These are phyloP conservation scores for Etheostoma cragini DNA, from an alignment of 2,113 vertebrate species.

Conservation along the genomic window DNA sequence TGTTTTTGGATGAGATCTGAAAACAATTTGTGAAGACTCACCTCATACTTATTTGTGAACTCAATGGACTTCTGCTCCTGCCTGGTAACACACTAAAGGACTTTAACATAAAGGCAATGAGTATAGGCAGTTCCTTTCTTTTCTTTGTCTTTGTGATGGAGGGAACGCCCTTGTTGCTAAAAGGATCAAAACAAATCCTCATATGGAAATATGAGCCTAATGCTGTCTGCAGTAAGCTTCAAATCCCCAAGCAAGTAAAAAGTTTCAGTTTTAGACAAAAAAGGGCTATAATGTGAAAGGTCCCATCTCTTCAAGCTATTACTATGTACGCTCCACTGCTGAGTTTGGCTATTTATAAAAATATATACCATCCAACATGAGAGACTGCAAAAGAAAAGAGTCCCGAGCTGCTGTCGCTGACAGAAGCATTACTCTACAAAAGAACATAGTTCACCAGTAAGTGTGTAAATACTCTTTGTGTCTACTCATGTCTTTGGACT, in stretches of 20 bases:
- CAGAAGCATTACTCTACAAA: background rate
- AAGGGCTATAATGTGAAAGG: background rate
- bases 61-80: background rate
- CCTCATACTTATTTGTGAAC: background rate
- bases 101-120: background rate
- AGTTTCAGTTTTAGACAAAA: background rate
- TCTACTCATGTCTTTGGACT: conserved; percentile 3
- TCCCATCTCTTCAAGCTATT: background rate
- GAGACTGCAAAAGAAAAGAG: background rate
- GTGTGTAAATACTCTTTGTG: background rate
- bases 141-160: background rate
- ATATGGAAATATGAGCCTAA: background rate
- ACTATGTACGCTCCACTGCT: background rate
- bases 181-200: background rate
- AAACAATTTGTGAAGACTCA: background rate
- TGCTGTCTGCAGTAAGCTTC: no score
- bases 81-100: background rate
- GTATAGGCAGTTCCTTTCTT: background rate
- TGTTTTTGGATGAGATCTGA: no score
- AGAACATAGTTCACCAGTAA: background rate
- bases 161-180: background rate
- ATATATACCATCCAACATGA: background rate
- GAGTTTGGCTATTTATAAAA: conserved; percentile 5
- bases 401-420: background rate
- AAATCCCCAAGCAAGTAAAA: background rate